A percentile compares a stretch with the other conserved stretches of the same genome.
Evolutionary conservation across 2,888 invertebrate genomes (phyloP).

Genomic region (Bruchidius siliquastri): DNA sequence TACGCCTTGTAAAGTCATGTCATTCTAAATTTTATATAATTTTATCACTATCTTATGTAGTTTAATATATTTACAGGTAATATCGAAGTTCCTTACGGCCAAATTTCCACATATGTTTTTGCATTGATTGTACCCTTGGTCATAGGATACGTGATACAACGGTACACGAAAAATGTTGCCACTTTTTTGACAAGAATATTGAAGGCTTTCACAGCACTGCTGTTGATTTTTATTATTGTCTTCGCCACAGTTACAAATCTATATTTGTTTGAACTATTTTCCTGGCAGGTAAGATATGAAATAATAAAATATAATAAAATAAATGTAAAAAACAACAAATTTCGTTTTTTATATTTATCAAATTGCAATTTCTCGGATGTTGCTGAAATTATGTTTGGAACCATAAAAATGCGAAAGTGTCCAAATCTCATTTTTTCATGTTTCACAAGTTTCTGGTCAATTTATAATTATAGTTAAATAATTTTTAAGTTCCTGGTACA

Average conservation of each 20-base stretch:
- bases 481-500: too few relatives aligned
- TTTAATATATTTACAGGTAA: constrained; percentile 30
- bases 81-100: constrained; percentile 70
- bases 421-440: too few relatives aligned
- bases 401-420: too few relatives aligned
- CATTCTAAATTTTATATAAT: too few relatives aligned
- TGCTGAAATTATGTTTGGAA: too few relatives aligned
- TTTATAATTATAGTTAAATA: too few relatives aligned
- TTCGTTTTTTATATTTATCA: too few relatives aligned
- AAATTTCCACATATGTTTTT: constrained; percentile 68
- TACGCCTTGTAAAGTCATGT: too few relatives aligned
- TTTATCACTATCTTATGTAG: background rate
- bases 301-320: background rate
- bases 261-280: constrained; percentile 82
- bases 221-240: constrained; percentile 75
- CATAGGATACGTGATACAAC: constrained; percentile 65
- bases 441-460: too few relatives aligned
- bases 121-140: constrained; percentile 72
- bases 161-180: constrained; percentile 61
- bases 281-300: constrained; percentile 65
- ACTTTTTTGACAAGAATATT: constrained; percentile 70
- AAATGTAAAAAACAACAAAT: too few relatives aligned
- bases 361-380: too few relatives aligned
- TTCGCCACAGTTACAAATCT: constrained; percentile 83
- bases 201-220: constrained; percentile 73